phyloP scores from a whole-genome alignment of 2,888 invertebrate species.

The Sicus ferrugineus region DNA sequence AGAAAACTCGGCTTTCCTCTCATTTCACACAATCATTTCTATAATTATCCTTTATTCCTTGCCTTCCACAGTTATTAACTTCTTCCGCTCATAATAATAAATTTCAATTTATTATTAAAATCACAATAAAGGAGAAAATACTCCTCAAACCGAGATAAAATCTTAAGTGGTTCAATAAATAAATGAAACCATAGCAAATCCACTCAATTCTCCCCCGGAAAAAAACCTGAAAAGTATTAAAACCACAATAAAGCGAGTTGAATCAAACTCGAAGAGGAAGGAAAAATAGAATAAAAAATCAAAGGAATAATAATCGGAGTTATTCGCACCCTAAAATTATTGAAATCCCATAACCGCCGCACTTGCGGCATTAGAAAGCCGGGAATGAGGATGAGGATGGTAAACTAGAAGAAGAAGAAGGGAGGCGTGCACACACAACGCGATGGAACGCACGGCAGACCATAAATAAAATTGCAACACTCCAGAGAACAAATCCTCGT shows the following conservation, averaged over 20 bases:
- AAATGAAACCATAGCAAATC: slow-evolving; percentile 27
- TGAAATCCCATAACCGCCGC: slow-evolving; percentile 50
- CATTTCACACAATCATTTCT: neutral
- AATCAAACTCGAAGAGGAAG: slow-evolving; percentile 31
- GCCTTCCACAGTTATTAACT: neutral
- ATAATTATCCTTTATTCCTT: neutral
- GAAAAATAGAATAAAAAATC: slow-evolving; percentile 42
- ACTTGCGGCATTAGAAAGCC: slow-evolving; percentile 39
- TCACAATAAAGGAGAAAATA: slow-evolving; percentile 15
- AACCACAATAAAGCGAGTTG: slow-evolving; percentile 24
- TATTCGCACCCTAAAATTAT: slow-evolving; percentile 48
- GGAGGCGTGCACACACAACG: slow-evolving; percentile 10
- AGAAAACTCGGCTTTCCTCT: too few species aligned
- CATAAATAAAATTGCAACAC: slow-evolving; percentile 49
- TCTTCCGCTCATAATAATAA: neutral
- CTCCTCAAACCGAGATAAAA: slow-evolving; percentile 32
- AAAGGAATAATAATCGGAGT: slow-evolving; percentile 48
- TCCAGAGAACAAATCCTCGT: slow-evolving; percentile 44
- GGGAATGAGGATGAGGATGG: neutral
- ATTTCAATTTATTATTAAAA: slow-evolving; percentile 19
- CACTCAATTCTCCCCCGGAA: slow-evolving; percentile 14
- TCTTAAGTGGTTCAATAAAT: slow-evolving; percentile 34
- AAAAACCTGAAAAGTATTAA: slow-evolving; percentile 36
- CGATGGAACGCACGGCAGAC: slow-evolving; percentile 40
- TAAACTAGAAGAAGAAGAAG: slow-evolving; percentile 13